Conservation (phyloP, 2,797 vertebrate species). For the Falco rusticolus region DNA sequence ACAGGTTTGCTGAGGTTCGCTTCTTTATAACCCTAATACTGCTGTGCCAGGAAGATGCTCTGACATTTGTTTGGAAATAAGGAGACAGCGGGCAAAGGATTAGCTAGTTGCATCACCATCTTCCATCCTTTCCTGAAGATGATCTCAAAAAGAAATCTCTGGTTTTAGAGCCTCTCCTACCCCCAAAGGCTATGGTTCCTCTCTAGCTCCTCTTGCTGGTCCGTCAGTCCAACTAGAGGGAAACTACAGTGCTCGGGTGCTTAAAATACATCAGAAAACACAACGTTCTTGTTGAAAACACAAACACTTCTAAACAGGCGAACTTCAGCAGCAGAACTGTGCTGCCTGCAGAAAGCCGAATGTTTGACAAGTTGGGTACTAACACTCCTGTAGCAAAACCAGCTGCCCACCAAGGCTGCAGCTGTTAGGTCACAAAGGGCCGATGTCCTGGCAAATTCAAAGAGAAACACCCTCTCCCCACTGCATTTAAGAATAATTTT, state of each 20-base stretch:
- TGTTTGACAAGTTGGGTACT: not conserved
- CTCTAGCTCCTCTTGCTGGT: not conserved
- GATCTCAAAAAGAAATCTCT: not conserved
- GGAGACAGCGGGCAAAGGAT: not conserved
- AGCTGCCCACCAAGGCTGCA: not conserved
- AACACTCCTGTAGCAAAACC: not conserved
- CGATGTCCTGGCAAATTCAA: not conserved
- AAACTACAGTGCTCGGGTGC: not conserved
- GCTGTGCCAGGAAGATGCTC: not conserved
- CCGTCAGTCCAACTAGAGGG: not conserved
- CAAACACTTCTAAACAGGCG: fast-evolving
- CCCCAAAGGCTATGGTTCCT: not conserved
- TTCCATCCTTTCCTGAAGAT: not conserved
- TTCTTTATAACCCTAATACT: not conserved
- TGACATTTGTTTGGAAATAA: not conserved
- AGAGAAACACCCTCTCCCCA: not conserved
- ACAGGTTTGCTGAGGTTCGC: not conserved
- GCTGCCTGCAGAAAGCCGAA: not conserved
- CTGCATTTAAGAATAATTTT: not conserved
- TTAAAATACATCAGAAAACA: not conserved
- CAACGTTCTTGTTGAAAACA: not conserved
- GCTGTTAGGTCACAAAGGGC: not conserved
- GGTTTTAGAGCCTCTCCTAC: not conserved
- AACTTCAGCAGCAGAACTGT: not conserved
- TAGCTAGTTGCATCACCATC: not conserved